Percentiles rank a stretch among this genome's conserved stretches.
Evolutionary conservation across 2,113 vertebrate genomes (phyloP).

Genomic region (Protobothrops flavoviridis): DNA sequence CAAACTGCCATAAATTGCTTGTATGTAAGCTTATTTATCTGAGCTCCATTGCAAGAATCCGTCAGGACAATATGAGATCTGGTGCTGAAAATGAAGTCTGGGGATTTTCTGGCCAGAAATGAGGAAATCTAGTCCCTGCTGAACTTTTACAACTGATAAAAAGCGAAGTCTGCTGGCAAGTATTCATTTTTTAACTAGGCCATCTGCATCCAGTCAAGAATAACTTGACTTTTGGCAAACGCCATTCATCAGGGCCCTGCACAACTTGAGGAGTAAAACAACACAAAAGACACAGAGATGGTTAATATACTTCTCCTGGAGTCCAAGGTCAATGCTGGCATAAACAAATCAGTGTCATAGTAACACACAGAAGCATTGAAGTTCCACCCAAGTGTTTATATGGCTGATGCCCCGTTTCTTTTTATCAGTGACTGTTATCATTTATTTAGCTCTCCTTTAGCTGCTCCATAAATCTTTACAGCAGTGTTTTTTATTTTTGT

Average conservation of each 20-base stretch:
- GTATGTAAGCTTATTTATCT: slow-evolving; percentile 68
- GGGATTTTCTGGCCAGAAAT: slow-evolving; percentile 63
- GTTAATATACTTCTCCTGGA: slow-evolving; percentile 71
- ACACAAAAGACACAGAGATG: slow-evolving; percentile 65
- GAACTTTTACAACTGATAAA: slow-evolving; percentile 78
- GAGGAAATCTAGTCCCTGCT: slow-evolving; percentile 76
- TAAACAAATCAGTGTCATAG: slow-evolving; percentile 71
- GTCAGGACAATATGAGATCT: slow-evolving; percentile 75
- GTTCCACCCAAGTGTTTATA: slow-evolving; percentile 63
- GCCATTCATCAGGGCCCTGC: slow-evolving; percentile 66
- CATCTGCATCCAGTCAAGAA: slow-evolving; percentile 83
- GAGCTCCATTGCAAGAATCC: slow-evolving; percentile 72
- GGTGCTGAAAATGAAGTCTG: slow-evolving; percentile 78
- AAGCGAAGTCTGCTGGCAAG: slow-evolving; percentile 74
- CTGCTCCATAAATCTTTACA: slow-evolving; percentile 69
- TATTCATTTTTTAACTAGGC: slow-evolving; percentile 78
- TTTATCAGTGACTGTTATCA: slow-evolving; percentile 69
- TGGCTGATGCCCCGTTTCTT: slow-evolving; percentile 59
- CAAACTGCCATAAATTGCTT: slow-evolving; percentile 65
- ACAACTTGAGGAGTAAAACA: slow-evolving; percentile 63
- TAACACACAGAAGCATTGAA: slow-evolving; percentile 72
- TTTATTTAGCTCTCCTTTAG: slow-evolving; percentile 63
- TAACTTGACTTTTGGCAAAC: slow-evolving; percentile 75
- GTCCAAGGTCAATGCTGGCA: slow-evolving; percentile 64
- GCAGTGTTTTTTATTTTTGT: slow-evolving; percentile 67